Evolutionary conservation across 2,113 vertebrate genomes (phyloP), one percentile per base, ranked within the genome.

Genomic region (Apteryx mantelli): DNA sequence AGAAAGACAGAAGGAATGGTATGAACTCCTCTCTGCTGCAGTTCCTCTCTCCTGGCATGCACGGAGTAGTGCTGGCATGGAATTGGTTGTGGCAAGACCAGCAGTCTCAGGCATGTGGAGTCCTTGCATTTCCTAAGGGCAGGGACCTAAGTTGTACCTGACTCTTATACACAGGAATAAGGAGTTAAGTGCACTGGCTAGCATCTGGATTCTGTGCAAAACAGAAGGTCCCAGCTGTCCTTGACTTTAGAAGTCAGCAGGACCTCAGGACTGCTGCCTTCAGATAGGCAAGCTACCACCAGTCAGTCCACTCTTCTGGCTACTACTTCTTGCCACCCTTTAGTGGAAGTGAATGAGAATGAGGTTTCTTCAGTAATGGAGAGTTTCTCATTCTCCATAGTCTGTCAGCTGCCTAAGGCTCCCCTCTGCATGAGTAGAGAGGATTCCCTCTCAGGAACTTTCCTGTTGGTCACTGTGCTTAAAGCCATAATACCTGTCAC

Each of bases 261-360:
- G 36, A 92, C 36, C 48, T 91, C 65, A 55, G 52, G 61, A 48
- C 56, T 63, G 63, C 61, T 82, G 56, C 70, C 30, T 80, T 48
- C n/a, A 48, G 4, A 58, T 4, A 53, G 25, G 10, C 1, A 0
- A 82, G 18, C 7, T 61, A 56, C 18, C 0, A 0, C 38, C 55
- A 85, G 28, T 30, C 22, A n/a, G 13, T 50, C n/a, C 24, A 58
- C 25, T 9, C 8, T 73, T 65, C n/a, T 84, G 36, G 34, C 46
- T 58, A 15, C 53, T 42, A 40, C 69, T 70, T 65, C 13, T 66
- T 46, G 64, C 85, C 40, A 34, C 0, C 0, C 68, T 85, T 75
- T 48, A 38, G 68, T n/a, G 75, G 46, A 85, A 56, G n/a, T 36
- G 46, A 63, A 56, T 0, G 55, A 77, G 28, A 75, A 56, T 8